These are phyloP conservation scores for Cactoblastis cactorum DNA, from an alignment of 2,888 invertebrate species.

Conservation along the genomic window DNA sequence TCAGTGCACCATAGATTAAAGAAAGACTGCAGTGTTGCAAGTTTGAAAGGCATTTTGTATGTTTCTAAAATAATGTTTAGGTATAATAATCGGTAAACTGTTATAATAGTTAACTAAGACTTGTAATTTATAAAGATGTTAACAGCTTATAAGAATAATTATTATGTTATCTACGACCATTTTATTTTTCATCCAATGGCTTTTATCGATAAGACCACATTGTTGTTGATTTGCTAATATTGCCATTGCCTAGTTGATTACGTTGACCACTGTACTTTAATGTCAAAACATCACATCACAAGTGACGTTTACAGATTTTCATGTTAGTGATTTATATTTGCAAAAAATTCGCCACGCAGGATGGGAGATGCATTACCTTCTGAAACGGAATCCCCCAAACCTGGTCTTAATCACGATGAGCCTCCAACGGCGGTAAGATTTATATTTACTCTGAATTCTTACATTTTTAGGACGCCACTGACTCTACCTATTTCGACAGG, in stretches of 20 bases:
- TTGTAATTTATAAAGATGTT: too few relatives aligned
- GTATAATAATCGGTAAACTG: too few relatives aligned
- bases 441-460: conserved; percentile 13
- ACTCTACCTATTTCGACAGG: conserved; percentile 56
- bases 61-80: too few relatives aligned
- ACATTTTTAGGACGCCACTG: conserved; percentile 24
- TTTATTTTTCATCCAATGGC: too few relatives aligned
- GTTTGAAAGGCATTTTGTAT: too few relatives aligned
- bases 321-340: conserved; percentile 58
- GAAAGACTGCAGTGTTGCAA: too few relatives aligned
- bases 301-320: conserved; percentile 76
- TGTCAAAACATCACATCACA: conserved; percentile 65
- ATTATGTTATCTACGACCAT: too few relatives aligned
- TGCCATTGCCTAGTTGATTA: background rate
- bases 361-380: conserved; percentile 69
- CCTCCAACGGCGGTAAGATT: conserved; percentile 52
- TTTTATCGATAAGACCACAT: too few relatives aligned
- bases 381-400: conserved; percentile 55
- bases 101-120: too few relatives aligned
- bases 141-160: too few relatives aligned
- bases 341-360: conserved; percentile 67
- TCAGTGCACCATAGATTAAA: too few relatives aligned
- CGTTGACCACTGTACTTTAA: conserved; percentile 12
- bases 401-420: conserved; percentile 43
- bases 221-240: too few relatives aligned